Evolutionary conservation across 2,113 vertebrate genomes (phyloP), one percentile per base, ranked within the genome.

Genomic region (Cinclus mexicanus): DNA sequence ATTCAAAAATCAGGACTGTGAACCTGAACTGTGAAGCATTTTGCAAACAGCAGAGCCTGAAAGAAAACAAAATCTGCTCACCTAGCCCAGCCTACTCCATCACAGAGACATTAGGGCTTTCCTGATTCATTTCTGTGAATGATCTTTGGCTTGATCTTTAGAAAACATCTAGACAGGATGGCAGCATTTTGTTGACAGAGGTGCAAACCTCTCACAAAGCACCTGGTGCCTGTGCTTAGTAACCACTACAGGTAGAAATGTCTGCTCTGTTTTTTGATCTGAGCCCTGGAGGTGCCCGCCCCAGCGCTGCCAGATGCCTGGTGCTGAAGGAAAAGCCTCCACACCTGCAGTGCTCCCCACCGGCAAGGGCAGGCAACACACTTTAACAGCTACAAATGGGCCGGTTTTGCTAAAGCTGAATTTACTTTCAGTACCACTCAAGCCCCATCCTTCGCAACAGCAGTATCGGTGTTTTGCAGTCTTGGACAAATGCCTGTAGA

Each of bases 401-500:
- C 22, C 75, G n/a, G 15, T 71, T 77, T 82, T 84, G 29, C 26
- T 79, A 64, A 59, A 87, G 50, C 41, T 72, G 53, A 68, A 72
- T 89, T 71, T 68, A 67, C 39, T 82, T 87, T 59, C 44, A 16
- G 37, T 22, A 64, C 22, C 69, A 25, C 15, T 23, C 7, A 44
- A 72, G 23, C 17, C 50, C 65, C 72, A 93, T 57, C 25, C 29
- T 50, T 96, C 57, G 56, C 19, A 59, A 29, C 5, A 64, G 15
- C 37, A 87, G 35, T 26, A 72, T 41, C 3, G 4, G 21, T 82
- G 87, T 35, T 89, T 68, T 59, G 44, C 39, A 75, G 33, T 64
- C 44, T 79, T 84, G 84, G 84, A 77, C 44, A 95, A 90, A 93
- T 75, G 65, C 61, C 82, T 76, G 53, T 70, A 87, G 85, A 90